A percentile compares a stretch with the other conserved stretches of the same genome.
phyloP scores from a whole-genome alignment of 2,113 vertebrate species.

The Hemibagrus wyckioides region DNA sequence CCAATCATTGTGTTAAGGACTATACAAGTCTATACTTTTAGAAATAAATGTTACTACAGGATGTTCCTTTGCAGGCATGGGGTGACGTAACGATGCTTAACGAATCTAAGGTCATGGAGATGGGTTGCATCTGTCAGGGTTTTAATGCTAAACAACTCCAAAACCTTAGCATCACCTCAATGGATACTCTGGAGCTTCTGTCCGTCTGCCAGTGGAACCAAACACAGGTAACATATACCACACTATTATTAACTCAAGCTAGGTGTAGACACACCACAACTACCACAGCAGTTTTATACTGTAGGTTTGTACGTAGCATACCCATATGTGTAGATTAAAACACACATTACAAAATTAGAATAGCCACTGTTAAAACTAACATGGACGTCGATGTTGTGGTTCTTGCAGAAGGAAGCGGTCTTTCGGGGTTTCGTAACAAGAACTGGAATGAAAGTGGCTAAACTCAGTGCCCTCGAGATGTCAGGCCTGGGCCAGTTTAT shows the following conservation, averaged over 20 bases:
- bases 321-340: not conserved
- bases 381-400: not conserved
- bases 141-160: constrained; percentile 61
- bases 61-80: constrained; percentile 55
- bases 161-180: constrained; percentile 54
- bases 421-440: constrained; percentile 55
- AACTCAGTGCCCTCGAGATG: constrained; percentile 60
- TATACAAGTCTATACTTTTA: not conserved
- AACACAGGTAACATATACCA: constrained; percentile 62
- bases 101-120: constrained; percentile 52
- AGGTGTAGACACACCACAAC: no score
- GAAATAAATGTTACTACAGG: not conserved
- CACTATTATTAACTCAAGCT: not conserved
- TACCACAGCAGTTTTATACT: not conserved
- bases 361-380: not conserved
- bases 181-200: constrained; percentile 62
- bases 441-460: constrained; percentile 43
- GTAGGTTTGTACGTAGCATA: not conserved
- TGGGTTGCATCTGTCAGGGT: constrained; percentile 66
- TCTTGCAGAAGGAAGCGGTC: constrained; percentile 59
- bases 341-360: not conserved
- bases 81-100: constrained; percentile 55
- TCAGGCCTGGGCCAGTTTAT: constrained; percentile 65
- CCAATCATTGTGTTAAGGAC: not conserved
- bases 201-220: constrained; percentile 65